Percentiles rank a stretch among this genome's conserved stretches.
Evolutionary conservation across 2,888 invertebrate genomes (phyloP).

Genomic region (Julus scandinavius): DNA sequence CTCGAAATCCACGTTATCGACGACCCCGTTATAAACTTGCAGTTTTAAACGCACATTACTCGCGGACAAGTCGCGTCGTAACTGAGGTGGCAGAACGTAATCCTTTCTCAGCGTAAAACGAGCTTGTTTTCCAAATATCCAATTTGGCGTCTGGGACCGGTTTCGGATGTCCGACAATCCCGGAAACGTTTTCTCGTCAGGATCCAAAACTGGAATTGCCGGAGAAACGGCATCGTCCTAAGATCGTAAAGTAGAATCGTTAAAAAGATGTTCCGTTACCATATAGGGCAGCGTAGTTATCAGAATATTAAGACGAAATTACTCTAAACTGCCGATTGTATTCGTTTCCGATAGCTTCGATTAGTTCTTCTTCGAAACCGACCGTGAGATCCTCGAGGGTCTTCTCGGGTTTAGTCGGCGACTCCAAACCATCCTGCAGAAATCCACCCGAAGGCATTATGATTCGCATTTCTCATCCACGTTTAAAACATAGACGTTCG

Average conservation of each 20-base stretch:
- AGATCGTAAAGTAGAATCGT: neutral
- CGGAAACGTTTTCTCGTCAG: slow-evolving; percentile 34
- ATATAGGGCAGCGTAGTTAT: too few relatives aligned
- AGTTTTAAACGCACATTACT: neutral
- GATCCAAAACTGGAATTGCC: neutral
- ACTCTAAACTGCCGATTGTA: neutral
- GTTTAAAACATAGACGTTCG: too few relatives aligned
- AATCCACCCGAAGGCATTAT: slow-evolving; percentile 62
- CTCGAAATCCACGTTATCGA: neutral
- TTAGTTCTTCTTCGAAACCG: slow-evolving; percentile 74
- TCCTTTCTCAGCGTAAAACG: neutral
- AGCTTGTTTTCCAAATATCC: slow-evolving; percentile 52
- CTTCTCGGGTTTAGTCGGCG: slow-evolving; percentile 80
- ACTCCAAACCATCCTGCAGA: slow-evolving; percentile 79
- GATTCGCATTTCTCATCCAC: too few relatives aligned
- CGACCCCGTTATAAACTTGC: neutral
- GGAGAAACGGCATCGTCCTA: neutral
- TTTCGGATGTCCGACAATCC: neutral
- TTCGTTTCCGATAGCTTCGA: slow-evolving; percentile 77
- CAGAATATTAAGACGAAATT: neutral
- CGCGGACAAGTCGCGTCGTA: neutral
- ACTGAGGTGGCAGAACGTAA: neutral
- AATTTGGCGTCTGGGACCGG: slow-evolving; percentile 38
- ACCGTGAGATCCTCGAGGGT: slow-evolving; percentile 75
- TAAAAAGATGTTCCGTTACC: too few relatives aligned